A percentile compares a stretch with the other conserved stretches of the same genome.
Evolutionary conservation across 2,113 vertebrate species (phyloP).

Genomic region (Megaceryle maxima): DNA sequence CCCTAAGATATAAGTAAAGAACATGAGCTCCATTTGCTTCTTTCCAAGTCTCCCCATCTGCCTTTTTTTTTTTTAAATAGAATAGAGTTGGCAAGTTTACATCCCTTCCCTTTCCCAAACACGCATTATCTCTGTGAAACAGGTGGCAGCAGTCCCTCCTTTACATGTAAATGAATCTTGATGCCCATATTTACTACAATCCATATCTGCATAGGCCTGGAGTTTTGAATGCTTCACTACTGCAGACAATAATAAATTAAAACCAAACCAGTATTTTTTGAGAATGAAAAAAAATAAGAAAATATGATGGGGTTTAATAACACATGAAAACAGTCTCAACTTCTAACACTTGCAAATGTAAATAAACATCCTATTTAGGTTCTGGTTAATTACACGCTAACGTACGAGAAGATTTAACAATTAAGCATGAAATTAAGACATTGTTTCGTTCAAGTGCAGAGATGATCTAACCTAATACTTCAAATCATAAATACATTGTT

Average conservation of each 20-base stretch:
- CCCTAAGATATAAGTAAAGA: constrained; percentile 70
- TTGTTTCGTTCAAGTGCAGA: neutral
- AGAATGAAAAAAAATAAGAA: constrained; percentile 14
- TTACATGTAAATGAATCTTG: constrained; percentile 65
- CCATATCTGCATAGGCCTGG: neutral
- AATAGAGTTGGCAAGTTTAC: constrained; percentile 64
- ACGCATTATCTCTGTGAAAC: constrained; percentile 72
- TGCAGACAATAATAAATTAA: constrained; percentile 4
- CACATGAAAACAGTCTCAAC: neutral
- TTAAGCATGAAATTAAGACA: neutral
- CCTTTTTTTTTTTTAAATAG: constrained; percentile 48
- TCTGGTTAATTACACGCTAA: neutral
- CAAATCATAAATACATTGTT: neutral
- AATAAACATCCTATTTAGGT: no score
- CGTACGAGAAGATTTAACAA: neutral
- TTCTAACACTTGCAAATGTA: neutral
- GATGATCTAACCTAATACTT: neutral
- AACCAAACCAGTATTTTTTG: neutral
- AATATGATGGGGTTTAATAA: neutral
- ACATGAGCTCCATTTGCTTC: constrained; percentile 65
- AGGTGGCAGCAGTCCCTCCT: constrained; percentile 66
- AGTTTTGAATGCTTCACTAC: neutral
- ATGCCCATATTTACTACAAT: constrained; percentile 48
- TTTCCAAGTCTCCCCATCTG: constrained; percentile 55
- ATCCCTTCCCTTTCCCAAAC: constrained; percentile 59